Conservation (phyloP, 2,113 vertebrate genomes). For the Odocoileus hemionus region DNA sequence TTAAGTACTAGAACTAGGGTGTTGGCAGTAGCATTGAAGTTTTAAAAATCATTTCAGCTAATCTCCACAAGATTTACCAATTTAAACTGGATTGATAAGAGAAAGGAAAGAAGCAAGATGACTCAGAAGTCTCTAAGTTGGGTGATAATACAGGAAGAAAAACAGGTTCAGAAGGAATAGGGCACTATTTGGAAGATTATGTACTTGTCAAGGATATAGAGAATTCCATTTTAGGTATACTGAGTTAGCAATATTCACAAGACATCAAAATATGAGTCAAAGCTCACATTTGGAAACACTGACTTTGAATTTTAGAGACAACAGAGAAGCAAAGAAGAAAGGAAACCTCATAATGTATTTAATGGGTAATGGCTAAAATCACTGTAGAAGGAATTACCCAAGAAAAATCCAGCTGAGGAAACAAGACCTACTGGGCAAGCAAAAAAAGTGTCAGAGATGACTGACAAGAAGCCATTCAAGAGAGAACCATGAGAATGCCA, state of each 20-base stretch:
- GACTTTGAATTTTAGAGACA: slow-evolving; percentile 8
- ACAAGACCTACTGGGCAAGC: not conserved
- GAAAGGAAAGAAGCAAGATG: not conserved
- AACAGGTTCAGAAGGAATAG: not conserved
- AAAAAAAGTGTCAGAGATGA: not conserved
- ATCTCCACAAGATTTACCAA: not conserved
- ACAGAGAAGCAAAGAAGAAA: not conserved
- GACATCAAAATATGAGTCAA: not conserved
- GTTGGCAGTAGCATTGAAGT: not conserved
- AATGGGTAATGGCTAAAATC: not conserved
- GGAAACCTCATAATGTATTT: not conserved
- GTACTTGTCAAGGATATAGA: not conserved
- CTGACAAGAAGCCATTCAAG: not conserved
- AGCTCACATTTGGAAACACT: not conserved
- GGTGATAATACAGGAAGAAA: not conserved
- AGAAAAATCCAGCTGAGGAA: not conserved
- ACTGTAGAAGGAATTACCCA: not conserved
- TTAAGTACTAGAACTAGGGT: not conserved
- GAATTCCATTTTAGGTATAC: not conserved
- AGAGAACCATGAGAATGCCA: not conserved
- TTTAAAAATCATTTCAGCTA: not conserved
- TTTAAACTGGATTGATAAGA: not conserved
- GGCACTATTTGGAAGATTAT: not conserved
- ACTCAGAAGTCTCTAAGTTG: not conserved
- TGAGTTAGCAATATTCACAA: not conserved